Conservation (phyloP, 1,140 invertebrate genomes). For the Aphelenchoides avenae region DNA sequence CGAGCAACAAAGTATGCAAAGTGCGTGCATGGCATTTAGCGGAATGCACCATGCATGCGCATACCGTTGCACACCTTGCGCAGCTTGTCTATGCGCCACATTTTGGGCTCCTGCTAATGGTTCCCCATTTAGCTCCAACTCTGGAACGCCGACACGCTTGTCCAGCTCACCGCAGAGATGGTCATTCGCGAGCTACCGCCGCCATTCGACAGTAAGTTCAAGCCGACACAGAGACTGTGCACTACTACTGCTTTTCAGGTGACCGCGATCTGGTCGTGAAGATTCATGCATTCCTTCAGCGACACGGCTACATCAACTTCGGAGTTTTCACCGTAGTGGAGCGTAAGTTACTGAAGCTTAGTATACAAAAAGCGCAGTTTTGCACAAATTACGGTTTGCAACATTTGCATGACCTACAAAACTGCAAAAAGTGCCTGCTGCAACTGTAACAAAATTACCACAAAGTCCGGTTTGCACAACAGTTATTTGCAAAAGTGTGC, state of each 20-base stretch:
- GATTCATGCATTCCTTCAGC: conserved; percentile 84
- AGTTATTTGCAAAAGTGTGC: conserved; percentile 4
- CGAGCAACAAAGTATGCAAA: too few relatives aligned
- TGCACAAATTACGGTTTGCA: too few relatives aligned
- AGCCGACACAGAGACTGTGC: not conserved
- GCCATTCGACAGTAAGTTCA: conserved; percentile 72
- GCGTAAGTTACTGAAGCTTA: too few relatives aligned
- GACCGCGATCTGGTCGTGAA: conserved; percentile 76
- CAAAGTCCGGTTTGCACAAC: not conserved
- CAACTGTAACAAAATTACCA: too few relatives aligned
- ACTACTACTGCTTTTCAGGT: conserved; percentile 53
- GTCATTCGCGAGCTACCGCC: conserved; percentile 41
- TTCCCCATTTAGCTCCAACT: conserved; percentile 72
- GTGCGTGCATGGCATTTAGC: too few relatives aligned
- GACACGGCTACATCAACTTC: conserved; percentile 97
- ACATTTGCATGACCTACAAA: too few relatives aligned
- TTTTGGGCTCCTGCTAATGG: conserved; percentile 3
- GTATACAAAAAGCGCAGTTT: too few relatives aligned
- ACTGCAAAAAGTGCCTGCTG: too few relatives aligned
- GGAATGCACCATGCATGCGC: too few relatives aligned
- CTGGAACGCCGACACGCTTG: conserved; percentile 92
- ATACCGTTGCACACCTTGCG: conserved; percentile 45
- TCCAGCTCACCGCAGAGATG: conserved; percentile 70
- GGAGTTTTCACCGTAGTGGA: conserved; percentile 75
- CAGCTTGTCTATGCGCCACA: not conserved